A percentile compares a stretch with the other conserved stretches of the same genome.
Conservation (phyloP, 2,797 vertebrate genomes). For the Rhincodon typus region DNA sequence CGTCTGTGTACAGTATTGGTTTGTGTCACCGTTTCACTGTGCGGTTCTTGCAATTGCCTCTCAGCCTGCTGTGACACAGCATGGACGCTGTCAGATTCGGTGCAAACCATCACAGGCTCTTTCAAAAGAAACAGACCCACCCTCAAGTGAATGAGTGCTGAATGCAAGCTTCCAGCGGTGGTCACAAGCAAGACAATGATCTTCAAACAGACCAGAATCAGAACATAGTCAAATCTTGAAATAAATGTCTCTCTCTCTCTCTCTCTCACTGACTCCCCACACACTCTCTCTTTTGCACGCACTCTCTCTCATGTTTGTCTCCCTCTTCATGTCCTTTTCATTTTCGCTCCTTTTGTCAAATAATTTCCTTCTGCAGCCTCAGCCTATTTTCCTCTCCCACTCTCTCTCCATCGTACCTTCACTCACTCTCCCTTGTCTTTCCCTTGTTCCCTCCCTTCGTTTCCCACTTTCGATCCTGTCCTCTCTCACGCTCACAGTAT, state of each 20-base stretch:
- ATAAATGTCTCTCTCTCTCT: neutral
- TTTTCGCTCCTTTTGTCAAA: neutral
- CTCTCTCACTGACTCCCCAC: no score
- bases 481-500: no score
- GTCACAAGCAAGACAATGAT: neutral
- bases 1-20: neutral
- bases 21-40: neutral
- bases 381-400: no score
- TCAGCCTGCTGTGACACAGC: neutral
- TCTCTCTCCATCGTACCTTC: conserved; percentile 39
- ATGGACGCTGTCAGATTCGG: neutral
- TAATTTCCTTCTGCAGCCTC: no score
- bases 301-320: conserved; percentile 40
- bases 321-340: conserved; percentile 45
- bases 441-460: conserved; percentile 38
- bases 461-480: conserved; percentile 9
- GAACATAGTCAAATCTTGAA: neutral
- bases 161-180: neutral
- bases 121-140: neutral
- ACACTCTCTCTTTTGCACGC: neutral
- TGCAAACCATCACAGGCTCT: neutral
- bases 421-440: conserved; percentile 45
- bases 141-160: neutral
- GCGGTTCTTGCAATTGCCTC: neutral
- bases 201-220: neutral